Conservation (phyloP, 92 coral and sea anemone genomes). For the Palythoa heliodiscus region DNA sequence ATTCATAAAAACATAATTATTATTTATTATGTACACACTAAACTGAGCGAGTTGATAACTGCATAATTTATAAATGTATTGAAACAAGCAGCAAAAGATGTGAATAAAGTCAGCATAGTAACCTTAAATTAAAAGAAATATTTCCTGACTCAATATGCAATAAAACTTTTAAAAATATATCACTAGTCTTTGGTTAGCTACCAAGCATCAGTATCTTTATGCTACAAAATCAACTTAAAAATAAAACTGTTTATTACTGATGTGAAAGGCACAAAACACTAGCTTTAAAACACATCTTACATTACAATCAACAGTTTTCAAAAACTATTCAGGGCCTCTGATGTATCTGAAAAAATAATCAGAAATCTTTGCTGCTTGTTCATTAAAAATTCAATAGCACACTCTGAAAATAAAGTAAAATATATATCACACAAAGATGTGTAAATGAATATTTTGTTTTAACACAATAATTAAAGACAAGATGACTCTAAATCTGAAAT, state of each 20-base stretch:
- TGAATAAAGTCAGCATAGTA: not conserved
- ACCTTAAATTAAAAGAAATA: not conserved
- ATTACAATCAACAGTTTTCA: not conserved
- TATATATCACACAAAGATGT: not conserved
- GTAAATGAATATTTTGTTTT: not conserved
- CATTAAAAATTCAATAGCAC: not conserved
- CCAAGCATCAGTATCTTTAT: no score
- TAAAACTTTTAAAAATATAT: no score
- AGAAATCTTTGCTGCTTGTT: not conserved
- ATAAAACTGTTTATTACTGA: no score
- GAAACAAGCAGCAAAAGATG: not conserved
- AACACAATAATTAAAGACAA: not conserved
- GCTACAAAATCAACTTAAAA: no score
- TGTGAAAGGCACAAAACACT: no score
- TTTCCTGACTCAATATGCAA: no score
- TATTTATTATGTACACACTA: constrained; percentile 32
- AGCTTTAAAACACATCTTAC: no score
- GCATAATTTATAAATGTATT: not conserved
- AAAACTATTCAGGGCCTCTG: not conserved
- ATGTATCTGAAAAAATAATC: not conserved
- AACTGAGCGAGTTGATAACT: not conserved
- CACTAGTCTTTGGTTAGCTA: no score
- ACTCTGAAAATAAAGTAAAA: constrained; percentile 12
- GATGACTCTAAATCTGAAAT: not conserved
- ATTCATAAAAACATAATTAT: constrained; percentile 36